Percentiles rank a stretch among this genome's conserved stretches.
phyloP scores from a whole-genome alignment of 2,888 invertebrate genomes.

The Noctua comes region DNA sequence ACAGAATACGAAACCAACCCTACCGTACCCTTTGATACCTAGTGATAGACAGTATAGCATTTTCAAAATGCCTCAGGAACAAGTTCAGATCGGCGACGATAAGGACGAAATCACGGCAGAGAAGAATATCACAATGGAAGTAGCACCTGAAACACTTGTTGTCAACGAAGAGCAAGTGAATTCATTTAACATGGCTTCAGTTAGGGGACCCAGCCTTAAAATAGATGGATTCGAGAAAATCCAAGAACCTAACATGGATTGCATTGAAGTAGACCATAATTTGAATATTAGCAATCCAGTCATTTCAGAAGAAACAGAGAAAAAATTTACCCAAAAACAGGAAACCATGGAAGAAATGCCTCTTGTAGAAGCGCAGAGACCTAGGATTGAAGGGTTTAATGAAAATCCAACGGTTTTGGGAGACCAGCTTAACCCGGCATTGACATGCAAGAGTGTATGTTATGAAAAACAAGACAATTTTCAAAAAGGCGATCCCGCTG shows the following conservation, averaged over 20 bases:
- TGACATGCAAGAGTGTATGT: background rate
- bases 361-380: slow-evolving; percentile 71
- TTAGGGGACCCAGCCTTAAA: slow-evolving; percentile 9
- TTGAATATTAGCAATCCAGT: background rate
- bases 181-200: background rate
- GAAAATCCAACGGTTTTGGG: slow-evolving; percentile 70
- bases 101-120: background rate
- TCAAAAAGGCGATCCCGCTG: background rate
- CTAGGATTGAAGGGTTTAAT: slow-evolving; percentile 72
- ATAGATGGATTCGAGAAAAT: too few species aligned
- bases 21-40: background rate
- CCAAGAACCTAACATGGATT: background rate
- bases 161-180: background rate
- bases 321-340: slow-evolving; percentile 75
- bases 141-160: background rate
- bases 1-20: background rate
- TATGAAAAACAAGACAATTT: background rate
- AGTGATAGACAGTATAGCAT: slow-evolving; percentile 37
- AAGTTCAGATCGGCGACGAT: slow-evolving; percentile 11
- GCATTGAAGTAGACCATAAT: background rate
- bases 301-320: slow-evolving; percentile 54
- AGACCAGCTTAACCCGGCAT: background rate
- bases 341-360: slow-evolving; percentile 77
- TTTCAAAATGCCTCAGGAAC: slow-evolving; percentile 23
- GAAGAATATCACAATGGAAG: background rate